phyloP scores from a whole-genome alignment of 2,113 vertebrate genomes.

The Collichthys lucidus region DNA sequence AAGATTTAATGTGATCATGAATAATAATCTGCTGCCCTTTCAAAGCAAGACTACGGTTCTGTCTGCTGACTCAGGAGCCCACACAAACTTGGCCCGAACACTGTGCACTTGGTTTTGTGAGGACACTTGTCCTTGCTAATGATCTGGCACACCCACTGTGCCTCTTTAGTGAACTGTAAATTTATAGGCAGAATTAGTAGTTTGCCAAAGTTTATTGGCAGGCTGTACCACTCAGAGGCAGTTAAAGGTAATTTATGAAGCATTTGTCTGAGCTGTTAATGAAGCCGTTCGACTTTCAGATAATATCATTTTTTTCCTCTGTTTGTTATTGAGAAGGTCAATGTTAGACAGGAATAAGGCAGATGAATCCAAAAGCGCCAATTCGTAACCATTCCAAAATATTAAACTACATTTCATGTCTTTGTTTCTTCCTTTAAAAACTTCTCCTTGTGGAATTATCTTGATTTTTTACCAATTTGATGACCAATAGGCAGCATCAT shows the following conservation, averaged over 20 bases:
- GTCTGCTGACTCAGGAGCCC: constrained; percentile 42
- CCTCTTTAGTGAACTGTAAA: constrained; percentile 25
- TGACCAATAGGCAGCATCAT: not conserved
- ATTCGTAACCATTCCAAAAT: not conserved
- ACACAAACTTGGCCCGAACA: constrained; percentile 31
- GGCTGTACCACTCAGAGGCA: not conserved
- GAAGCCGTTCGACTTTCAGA: not conserved
- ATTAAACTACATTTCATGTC: not conserved
- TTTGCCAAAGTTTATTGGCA: constrained; percentile 44
- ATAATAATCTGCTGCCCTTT: constrained; percentile 19
- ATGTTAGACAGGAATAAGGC: not conserved
- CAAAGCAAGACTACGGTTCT: constrained; percentile 1
- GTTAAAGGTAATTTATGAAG: constrained; percentile 1
- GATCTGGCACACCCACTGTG: constrained; percentile 9
- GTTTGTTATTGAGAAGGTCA: not conserved
- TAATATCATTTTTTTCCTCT: not conserved
- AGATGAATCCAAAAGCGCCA: not conserved
- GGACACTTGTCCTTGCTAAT: constrained; percentile 18
- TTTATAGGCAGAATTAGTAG: constrained; percentile 23
- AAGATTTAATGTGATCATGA: constrained; percentile 23
- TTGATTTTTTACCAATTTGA: not conserved
- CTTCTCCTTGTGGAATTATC: not conserved
- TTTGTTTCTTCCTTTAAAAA: not conserved
- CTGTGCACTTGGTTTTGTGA: not conserved
- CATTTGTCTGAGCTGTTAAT: constrained; percentile 18